Base-by-base conservation (phyloP, 2,888 invertebrate genomes). In the Exocentrus adspersus region DNA sequence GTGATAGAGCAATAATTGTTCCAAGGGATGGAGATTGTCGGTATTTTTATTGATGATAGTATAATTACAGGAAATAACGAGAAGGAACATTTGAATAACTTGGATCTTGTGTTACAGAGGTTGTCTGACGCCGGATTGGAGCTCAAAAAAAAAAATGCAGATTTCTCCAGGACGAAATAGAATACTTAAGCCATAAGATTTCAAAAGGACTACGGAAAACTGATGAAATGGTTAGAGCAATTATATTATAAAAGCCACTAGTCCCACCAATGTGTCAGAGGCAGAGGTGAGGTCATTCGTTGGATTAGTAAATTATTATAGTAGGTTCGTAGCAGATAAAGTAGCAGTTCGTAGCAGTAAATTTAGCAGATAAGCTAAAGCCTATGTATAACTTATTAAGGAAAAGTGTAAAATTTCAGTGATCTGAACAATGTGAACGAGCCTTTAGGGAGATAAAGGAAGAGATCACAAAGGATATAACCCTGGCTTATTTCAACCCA, bases 351-450 rank as follows among this genome's bases (percentile, higher is more conserved):
- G n/a, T n/a, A n/a, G n/a, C n/a, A n/a, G n/a, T n/a, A 3, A 6
- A 30, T 30, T 6, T 30, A 1, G 7, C 30, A 2, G 7, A 7
- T 2, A 3, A 30, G 2, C 30, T 30, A 6, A 2, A 30, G 30
- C 7, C 30, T n/a, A 2, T 30, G n/a, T 30, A 30, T 6, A 30
- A 6, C n/a, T 30, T 30, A 6, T 6, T 30, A 6, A 30, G 7
- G 30, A 30, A 30, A 6, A n/a, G n/a, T 3, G 2, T 2, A 3
- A 45, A 43, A 24, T 56, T 43, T 10, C 42, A 10, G 2, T 43
- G 42, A 74, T 89, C 89, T 12, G 17, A 20, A 12, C 24, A 21
- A 20, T 56, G 42, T 32, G 10, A 19, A 4, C 14, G 10, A 9
- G 19, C 42, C 2, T 54, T 41, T 14, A 10, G 1, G 20, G n/a